Conservation (phyloP, 2,113 vertebrate species). For the Apeltes quadracus region DNA sequence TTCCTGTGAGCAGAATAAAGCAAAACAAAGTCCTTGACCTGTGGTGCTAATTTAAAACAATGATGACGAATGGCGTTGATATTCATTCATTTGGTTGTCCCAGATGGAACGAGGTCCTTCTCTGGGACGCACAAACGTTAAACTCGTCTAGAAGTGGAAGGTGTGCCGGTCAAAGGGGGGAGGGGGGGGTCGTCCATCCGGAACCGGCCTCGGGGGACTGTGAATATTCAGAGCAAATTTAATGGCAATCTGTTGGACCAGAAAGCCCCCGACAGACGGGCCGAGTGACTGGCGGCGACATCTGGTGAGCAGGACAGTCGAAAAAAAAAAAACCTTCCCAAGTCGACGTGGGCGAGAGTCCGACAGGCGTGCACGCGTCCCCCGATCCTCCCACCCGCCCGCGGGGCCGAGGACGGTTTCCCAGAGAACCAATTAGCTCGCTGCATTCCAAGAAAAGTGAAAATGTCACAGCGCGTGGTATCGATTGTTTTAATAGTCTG, state of each 20-base stretch:
- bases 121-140: background rate
- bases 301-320: conserved; percentile 47
- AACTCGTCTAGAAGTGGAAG: conserved; percentile 4
- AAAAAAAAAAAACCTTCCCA: too few relatives aligned
- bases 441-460: conserved; percentile 12
- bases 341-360: too few relatives aligned
- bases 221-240: conserved; percentile 53
- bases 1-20: background rate
- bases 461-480: conserved; percentile 63
- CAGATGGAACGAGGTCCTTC: background rate
- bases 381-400: too few relatives aligned
- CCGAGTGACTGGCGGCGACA: conserved; percentile 51
- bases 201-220: conserved; percentile 26
- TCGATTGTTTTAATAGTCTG: conserved; percentile 63
- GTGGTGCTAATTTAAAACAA: too few relatives aligned
- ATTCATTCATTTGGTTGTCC: background rate
- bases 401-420: background rate
- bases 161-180: background rate
- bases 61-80: too few relatives aligned
- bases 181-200: background rate
- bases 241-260: conserved; percentile 49
- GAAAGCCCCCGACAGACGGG: conserved; percentile 44
- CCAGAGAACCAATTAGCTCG: conserved; percentile 55
- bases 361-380: too few relatives aligned
- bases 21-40: too few relatives aligned